Evolutionary conservation across 2,888 invertebrate species (phyloP).

Genomic region (Plemyria rubiginata): DNA sequence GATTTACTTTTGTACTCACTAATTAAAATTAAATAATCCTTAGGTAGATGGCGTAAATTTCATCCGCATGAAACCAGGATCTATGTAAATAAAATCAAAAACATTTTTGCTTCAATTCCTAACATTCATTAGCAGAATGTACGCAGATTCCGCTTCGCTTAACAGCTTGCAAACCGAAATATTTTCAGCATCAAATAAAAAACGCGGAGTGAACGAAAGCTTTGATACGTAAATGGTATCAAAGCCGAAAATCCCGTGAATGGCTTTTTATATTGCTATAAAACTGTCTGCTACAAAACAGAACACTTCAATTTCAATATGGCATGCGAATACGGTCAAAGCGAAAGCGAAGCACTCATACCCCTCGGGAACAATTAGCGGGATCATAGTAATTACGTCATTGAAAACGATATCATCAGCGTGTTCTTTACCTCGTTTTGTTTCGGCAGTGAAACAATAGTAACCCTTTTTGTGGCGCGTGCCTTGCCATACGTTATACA

Average conservation of each 20-base stretch:
- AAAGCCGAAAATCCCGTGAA: conserved; percentile 47
- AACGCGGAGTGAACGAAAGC: conserved; percentile 30
- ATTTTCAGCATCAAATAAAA: conserved; percentile 50
- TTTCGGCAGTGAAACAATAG: conserved; percentile 69
- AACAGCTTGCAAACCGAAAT: conserved; percentile 50
- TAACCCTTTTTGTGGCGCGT: conserved; percentile 72
- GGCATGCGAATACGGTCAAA: conserved; percentile 78
- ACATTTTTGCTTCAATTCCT: conserved; percentile 32
- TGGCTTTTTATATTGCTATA: conserved; percentile 46
- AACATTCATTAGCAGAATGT: conserved; percentile 59
- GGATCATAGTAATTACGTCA: conserved; percentile 79
- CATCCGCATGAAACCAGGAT: too few species aligned
- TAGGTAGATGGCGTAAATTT: too few species aligned
- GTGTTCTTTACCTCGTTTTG: conserved; percentile 61
- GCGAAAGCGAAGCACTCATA: conserved; percentile 50
- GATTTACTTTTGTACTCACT: too few species aligned
- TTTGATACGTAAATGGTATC: conserved; percentile 40
- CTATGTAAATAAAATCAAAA: too few species aligned
- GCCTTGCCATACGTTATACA: conserved; percentile 67
- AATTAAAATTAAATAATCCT: too few species aligned
- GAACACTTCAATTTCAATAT: conserved; percentile 73
- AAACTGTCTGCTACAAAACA: conserved; percentile 53
- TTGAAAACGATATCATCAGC: conserved; percentile 80
- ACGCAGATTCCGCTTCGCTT: conserved; percentile 53
- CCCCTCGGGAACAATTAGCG: conserved; percentile 73